A percentile compares a stretch with the other conserved stretches of the same genome.
Conservation (phyloP, 1,140 invertebrate genomes). For the Catajapyx aquilonaris region DNA sequence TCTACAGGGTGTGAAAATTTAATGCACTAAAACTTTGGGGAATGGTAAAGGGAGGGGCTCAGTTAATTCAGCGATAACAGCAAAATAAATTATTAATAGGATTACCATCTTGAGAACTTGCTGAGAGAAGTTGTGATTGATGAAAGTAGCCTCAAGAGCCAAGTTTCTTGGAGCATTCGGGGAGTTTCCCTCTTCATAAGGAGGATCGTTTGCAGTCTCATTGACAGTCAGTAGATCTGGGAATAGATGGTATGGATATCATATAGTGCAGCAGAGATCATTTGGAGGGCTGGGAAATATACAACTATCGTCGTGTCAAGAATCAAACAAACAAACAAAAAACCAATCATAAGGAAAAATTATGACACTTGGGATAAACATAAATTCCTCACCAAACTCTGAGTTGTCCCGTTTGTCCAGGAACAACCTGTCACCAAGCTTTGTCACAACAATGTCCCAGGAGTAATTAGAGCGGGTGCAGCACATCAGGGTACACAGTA, state of each 20-base stretch:
- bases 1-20: no score
- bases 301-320: no score
- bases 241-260: no score
- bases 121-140: slow-evolving; percentile 99
- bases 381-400: slow-evolving; percentile 68
- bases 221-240: slow-evolving; percentile 86
- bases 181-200: slow-evolving; percentile 81
- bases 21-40: no score
- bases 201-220: slow-evolving; percentile 94
- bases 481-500: slow-evolving; percentile 96
- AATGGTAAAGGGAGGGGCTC: no score
- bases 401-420: slow-evolving; percentile 97
- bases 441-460: slow-evolving; percentile 98
- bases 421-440: slow-evolving; percentile 93
- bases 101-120: slow-evolving; percentile 63
- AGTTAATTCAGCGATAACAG: no score
- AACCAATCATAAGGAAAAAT: no score
- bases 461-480: slow-evolving; percentile 93
- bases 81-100: no score
- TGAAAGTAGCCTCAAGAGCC: slow-evolving; percentile 94
- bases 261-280: slow-evolving; percentile 1
- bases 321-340: no score
- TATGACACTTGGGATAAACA: no score
- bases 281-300: no score
- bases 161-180: slow-evolving; percentile 91